These are phyloP conservation scores for Archips xylosteana DNA, from an alignment of 2,888 invertebrate genomes.

Conservation along the genomic window DNA sequence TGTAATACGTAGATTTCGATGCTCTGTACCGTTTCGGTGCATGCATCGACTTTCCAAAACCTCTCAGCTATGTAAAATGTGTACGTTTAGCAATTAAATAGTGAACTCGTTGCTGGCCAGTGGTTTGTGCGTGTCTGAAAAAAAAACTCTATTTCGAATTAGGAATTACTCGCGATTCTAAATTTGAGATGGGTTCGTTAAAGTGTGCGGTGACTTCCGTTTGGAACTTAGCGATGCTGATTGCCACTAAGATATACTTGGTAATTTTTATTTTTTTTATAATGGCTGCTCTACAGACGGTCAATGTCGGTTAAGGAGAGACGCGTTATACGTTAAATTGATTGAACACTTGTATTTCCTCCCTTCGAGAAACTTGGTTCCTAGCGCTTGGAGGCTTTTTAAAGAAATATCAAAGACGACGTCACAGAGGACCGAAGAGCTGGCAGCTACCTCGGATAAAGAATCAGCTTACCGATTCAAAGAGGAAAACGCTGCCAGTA, in stretches of 20 bases:
- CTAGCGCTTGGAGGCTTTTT: too few relatives aligned
- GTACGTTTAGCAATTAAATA: slow-evolving; percentile 56
- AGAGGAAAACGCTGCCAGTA: too few relatives aligned
- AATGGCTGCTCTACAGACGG: background rate
- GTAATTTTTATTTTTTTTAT: slow-evolving; percentile 52
- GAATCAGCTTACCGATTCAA: too few relatives aligned
- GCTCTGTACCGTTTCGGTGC: slow-evolving; percentile 71
- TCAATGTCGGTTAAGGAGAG: too few relatives aligned
- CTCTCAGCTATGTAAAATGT: slow-evolving; percentile 63
- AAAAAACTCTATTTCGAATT: slow-evolving; percentile 45
- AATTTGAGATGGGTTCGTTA: slow-evolving; percentile 60
- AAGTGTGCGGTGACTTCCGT: slow-evolving; percentile 64
- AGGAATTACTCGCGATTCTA: slow-evolving; percentile 18
- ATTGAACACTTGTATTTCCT: too few relatives aligned
- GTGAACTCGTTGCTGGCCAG: slow-evolving; percentile 59
- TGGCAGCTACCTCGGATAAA: too few relatives aligned
- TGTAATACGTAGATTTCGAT: slow-evolving; percentile 49
- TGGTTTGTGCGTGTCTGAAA: slow-evolving; percentile 49
- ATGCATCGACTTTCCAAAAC: slow-evolving; percentile 80
- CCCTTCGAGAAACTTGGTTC: too few relatives aligned
- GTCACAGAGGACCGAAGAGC: too few relatives aligned
- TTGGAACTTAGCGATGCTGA: slow-evolving; percentile 77
- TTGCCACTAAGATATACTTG: slow-evolving; percentile 77
- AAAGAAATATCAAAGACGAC: too few relatives aligned
- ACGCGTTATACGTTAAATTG: too few relatives aligned